Evolutionary conservation across 2,888 invertebrate species (phyloP), one percentile per base, ranked within the genome.

Genomic region (Microplitis deprimator): DNA sequence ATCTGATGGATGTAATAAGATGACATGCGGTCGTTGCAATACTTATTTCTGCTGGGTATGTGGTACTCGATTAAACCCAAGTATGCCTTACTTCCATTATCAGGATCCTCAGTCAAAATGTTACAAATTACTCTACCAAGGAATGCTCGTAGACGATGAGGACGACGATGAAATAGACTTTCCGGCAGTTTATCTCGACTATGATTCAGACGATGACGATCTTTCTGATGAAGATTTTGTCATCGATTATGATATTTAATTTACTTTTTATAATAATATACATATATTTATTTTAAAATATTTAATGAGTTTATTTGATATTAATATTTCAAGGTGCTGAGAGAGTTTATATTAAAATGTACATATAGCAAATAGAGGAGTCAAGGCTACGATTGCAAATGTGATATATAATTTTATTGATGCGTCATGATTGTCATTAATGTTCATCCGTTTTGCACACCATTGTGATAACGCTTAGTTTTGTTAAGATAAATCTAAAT

Each of bases 1-100:
- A 90, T 91, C 91, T 7, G 92, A 93, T 82, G 94, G 94, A 13
- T 94, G 94, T 84, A 94, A 94, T 87, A 94, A 94, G 90, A 94
- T 94, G 92, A 90, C 91, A 0, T 94, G 94, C 84, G 91, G 91
- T 84, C 92, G 92, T 79, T 94, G 94, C 84, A 90, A 91, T 20
- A 90, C 91, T 0, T 91, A 90, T 82, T 94, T 94, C 88, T 94
- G 94, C 85, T 94, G 94, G 93, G 82, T 93, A 13, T 94, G 94
- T 83, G 85, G 87, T 38, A 80, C 75, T 13, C 83, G 87, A 20
- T 87, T 94, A 64, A 89, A 91, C 78, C 86, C 87, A 1, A 83
- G 85, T 5, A 89, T 90, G 80, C 94, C 94, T 0, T 94, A 94
- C 84, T 79, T 83, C 2, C 94, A 94, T 85, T 94, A 91, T 85